Evolutionary conservation across 2,888 invertebrate genomes (phyloP).

Genomic region (Chrysolina oricalcia): DNA sequence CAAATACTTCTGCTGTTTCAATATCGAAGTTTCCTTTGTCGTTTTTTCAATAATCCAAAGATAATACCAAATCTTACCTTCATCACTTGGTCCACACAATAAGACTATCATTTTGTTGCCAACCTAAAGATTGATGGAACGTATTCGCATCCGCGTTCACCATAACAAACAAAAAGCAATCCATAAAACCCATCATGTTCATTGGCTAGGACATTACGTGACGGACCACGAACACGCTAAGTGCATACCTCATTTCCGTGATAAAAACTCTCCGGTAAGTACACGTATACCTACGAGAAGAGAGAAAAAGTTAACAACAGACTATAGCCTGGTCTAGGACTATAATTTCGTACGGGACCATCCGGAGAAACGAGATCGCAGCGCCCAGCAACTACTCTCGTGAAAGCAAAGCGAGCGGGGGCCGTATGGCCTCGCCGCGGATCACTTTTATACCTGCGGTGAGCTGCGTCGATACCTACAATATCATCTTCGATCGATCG

Average conservation of each 20-base stretch:
- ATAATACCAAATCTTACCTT: not conserved
- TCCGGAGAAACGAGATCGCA: conserved; percentile 59
- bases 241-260: conserved; percentile 53
- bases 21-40: no score
- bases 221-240: conserved; percentile 20
- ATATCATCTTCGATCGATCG: conserved; percentile 68
- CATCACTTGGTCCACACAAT: no score
- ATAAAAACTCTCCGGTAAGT: conserved; percentile 55
- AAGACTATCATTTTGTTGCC: no score
- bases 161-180: not conserved
- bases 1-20: conserved; percentile 87
- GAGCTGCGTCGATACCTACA: conserved; percentile 65
- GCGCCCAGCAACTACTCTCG: conserved; percentile 51
- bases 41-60: not conserved
- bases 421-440: conserved; percentile 35
- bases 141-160: not conserved
- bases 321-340: conserved; percentile 61
- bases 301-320: conserved; percentile 64
- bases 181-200: not conserved
- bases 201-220: not conserved
- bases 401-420: conserved; percentile 54
- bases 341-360: conserved; percentile 63
- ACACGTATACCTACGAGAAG: conserved; percentile 54
- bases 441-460: conserved; percentile 62
- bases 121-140: no score